Base-by-base conservation (phyloP, 2,888 invertebrate species). In the Leucoma salicis region DNA sequence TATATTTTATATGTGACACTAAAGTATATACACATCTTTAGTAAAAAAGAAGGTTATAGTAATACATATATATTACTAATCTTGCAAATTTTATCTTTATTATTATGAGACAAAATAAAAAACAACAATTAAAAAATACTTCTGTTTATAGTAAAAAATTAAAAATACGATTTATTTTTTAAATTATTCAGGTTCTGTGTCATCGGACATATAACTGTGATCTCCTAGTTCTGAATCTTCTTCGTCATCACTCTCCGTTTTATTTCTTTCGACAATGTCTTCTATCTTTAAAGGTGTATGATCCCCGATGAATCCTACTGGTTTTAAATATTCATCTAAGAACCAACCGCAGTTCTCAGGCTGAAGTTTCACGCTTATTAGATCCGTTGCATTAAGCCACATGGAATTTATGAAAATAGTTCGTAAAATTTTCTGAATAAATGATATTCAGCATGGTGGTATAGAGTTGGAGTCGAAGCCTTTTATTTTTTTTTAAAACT, bases 241-340 rank as follows among this genome's bases (percentile, higher is more conserved):
- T 42, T 56, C 43, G 46, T 57, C 46, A 50, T 49, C n/a, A n/a
- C n/a, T n/a, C n/a, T n/a, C n/a, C n/a, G n/a, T n/a, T n/a, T n/a
- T n/a, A n/a, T n/a, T n/a, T 44, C 29, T 35, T 47, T 16, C 46
- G 1, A 51, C 49, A 43, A 58, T 54, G 44, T 54, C 56, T 36
- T 53, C 35, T 16, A 41, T 41, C n/a, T 16, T 41, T 31, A 35
- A 35, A 31, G 49, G 47, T 50, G 54, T 54, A 46, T 56, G 57
- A 53, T 57, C 58, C 54, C 61, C 56, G 53, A 59, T 59, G 50
- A 59, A 55, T 39, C 51, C 61, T 58, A 46, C 39, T 61, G 58
- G 58, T 55, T 61, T 58, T 58, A 58, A 62, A 52, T n/a, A n/a
- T n/a, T n/a, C n/a, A n/a, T n/a, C n/a, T n/a, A n/a, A n/a, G n/a